Evolutionary conservation across 2,797 vertebrate genomes (phyloP).

Genomic region (Rhincodon typus): DNA sequence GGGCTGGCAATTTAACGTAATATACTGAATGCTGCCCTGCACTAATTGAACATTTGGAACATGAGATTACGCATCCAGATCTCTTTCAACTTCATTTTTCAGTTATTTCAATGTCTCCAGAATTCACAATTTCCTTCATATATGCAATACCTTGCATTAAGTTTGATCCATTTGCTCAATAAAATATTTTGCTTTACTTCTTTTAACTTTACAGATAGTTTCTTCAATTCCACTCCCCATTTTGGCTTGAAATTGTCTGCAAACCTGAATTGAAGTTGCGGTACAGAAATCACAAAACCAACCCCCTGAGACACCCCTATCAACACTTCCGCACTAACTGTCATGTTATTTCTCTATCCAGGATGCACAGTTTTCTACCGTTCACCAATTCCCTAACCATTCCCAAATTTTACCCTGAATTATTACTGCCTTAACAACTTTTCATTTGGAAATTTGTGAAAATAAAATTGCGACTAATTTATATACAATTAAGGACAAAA

Average conservation of each 20-base stretch:
- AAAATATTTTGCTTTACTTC: neutral
- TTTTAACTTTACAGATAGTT: neutral
- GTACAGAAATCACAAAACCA: neutral
- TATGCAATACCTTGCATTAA: neutral
- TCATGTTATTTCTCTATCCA: neutral
- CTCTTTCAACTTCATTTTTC: neutral
- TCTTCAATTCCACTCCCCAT: neutral
- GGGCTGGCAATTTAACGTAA: neutral
- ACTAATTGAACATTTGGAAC: neutral
- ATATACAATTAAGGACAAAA: neutral
- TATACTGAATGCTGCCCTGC: neutral
- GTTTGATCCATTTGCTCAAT: neutral
- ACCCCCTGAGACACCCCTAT: neutral
- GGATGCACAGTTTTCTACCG: neutral
- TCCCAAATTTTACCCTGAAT: neutral
- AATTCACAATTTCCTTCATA: neutral
- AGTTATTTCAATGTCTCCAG: neutral
- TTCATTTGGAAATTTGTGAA: neutral
- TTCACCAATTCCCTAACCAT: neutral
- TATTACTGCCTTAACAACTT: neutral
- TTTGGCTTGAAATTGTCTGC: neutral
- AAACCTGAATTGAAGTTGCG: neutral
- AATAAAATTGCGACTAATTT: neutral
- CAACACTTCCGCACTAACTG: neutral
- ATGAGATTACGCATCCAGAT: neutral